Evolutionary conservation across 2,888 invertebrate species (phyloP).

Genomic region (Dryadula phaetusa): DNA sequence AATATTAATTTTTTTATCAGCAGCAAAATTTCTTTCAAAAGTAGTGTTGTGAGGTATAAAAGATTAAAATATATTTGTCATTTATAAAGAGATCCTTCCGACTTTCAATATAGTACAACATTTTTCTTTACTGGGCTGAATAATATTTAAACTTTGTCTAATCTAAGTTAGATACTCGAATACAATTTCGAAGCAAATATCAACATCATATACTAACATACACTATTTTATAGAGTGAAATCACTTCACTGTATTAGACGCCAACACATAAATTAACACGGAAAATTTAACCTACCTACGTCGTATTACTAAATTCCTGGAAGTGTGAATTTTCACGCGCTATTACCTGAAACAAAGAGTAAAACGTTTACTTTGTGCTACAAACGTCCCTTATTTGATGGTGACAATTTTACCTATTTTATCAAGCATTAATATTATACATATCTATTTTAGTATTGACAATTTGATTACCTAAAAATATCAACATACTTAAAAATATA

Average conservation of each 20-base stretch:
- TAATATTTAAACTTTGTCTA: too few relatives aligned
- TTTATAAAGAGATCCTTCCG: too few relatives aligned
- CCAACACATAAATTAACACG: conserved; percentile 47
- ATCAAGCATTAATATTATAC: neutral
- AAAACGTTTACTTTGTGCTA: conserved; percentile 47
- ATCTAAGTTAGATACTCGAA: too few relatives aligned
- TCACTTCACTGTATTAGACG: neutral
- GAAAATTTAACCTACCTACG: conserved; percentile 62
- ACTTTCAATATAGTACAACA: too few relatives aligned
- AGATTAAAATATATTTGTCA: too few relatives aligned
- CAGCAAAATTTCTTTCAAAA: too few relatives aligned
- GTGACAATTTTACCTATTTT: neutral
- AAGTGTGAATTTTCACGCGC: conserved; percentile 62
- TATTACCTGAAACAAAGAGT: conserved; percentile 78
- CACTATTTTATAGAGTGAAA: neutral
- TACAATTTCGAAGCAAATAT: too few relatives aligned
- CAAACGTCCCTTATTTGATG: neutral
- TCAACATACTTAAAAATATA: too few relatives aligned
- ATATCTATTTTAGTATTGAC: too few relatives aligned
- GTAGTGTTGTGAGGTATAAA: too few relatives aligned
- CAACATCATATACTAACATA: too few relatives aligned
- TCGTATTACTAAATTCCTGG: conserved; percentile 62
- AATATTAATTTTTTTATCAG: neutral
- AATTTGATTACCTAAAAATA: neutral
- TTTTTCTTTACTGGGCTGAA: too few relatives aligned